Evolutionary conservation across 2,113 vertebrate genomes (phyloP).

Genomic region (Nannobrachium achirus): DNA sequence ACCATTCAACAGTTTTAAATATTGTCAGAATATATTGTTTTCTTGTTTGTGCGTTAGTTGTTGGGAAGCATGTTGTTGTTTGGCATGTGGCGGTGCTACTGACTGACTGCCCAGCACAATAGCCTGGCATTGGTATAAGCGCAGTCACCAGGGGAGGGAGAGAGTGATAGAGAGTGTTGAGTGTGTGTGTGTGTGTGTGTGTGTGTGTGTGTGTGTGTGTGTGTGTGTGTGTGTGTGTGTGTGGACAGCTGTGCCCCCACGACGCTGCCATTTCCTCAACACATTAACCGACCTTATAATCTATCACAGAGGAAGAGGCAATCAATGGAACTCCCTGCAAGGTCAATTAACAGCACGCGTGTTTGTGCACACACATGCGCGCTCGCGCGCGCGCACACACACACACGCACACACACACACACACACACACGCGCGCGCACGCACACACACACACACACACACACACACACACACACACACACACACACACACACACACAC

Average conservation of each 20-base stretch:
- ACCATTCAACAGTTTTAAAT: no score
- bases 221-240: slow-evolving; percentile 30
- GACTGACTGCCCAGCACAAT: slow-evolving; percentile 46
- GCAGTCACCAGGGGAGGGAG: neutral
- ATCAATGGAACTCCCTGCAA: slow-evolving; percentile 86
- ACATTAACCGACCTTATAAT: slow-evolving; percentile 99
- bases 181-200: neutral
- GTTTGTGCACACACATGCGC: slow-evolving; percentile 79
- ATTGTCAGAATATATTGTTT: no score
- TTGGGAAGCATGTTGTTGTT: no score
- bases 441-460: slow-evolving; percentile 62
- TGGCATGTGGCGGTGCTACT: slow-evolving; percentile 41
- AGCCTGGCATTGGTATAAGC: slow-evolving; percentile 36
- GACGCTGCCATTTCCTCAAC: slow-evolving; percentile 95
- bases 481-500: slow-evolving; percentile 69
- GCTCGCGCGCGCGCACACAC: slow-evolving; percentile 54
- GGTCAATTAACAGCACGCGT: slow-evolving; percentile 95
- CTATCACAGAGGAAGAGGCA: slow-evolving; percentile 98
- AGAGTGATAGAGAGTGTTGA: neutral
- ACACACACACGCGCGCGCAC: slow-evolving; percentile 59
- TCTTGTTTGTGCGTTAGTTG: no score
- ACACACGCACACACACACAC: slow-evolving; percentile 62
- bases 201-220: slow-evolving; percentile 7
- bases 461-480: slow-evolving; percentile 51
- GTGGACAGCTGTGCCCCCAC: slow-evolving; percentile 95